Base-by-base conservation (phyloP, 1,140 invertebrate genomes). In the Atopsyche davidsoni region DNA sequence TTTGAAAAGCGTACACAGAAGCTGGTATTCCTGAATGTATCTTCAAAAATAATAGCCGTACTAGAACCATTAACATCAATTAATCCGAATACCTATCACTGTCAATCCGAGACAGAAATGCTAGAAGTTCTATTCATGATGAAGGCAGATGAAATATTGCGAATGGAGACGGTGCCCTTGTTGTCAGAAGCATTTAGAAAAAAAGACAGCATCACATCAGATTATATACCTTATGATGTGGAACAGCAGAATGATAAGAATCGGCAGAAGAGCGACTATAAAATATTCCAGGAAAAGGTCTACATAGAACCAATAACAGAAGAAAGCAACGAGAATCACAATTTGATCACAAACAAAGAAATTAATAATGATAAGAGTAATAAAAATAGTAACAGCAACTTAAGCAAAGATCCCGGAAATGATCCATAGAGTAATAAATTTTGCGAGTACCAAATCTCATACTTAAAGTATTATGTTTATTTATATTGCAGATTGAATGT, bases 21-120 rank as follows among this genome's bases (percentile, higher is more conserved):
- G 3, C 58, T 85, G 4, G 75, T 85, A 43, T 81, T 83, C 47
- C 83, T 78, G 62, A 82, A 83, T 60, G 68, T 84, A 9, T 80
- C 82, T 42, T 70, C 77, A 0, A 80, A 64, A n/a, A 53, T 62
- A n/a, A 40, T 54, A 16, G 45, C 50, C 3, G 47, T 56, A 14
- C 57, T 68, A 46, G 59, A 62, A 36, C 54, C 51, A n/a, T 24
- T 57, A 4, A 59, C 55, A 4, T 25, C 41, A 18, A 58, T 52
- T 19, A 53, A 59, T 50, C 55, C 55, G 6, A 55, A 55, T 14
- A 36, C 18, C 1, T 49, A 55, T 39, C 52, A 58, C 23, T 55
- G 52, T 35, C 52, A 52, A 25, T 51, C 53, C 0, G 57, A 58
- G 25, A 49, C 25, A 23, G 57, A 58, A 39, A 58, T 58, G 57